Evolutionary conservation across 2,888 invertebrate genomes (phyloP), one percentile per base, ranked within the genome.

Genomic region (Sinhomidia bicolor): DNA sequence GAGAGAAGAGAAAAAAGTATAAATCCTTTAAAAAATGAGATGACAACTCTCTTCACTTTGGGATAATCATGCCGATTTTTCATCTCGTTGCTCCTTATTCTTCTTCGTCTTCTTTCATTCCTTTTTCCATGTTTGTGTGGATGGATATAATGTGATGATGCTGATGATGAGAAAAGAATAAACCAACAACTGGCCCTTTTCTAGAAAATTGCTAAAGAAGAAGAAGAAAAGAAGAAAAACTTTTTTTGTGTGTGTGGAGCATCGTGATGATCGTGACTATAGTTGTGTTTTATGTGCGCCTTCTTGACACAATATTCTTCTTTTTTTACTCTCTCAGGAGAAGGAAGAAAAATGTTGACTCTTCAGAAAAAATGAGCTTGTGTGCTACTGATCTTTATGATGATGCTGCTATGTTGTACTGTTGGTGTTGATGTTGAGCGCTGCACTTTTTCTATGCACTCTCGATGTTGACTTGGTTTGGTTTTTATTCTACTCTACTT

Each of bases 31-130:
- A 91, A 90, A 90, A 90, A 90, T 91, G 90, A 90, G 88, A 90
- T 89, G 91, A 91, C 89, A 89, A 88, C 78, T 89, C 89, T 84
- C 90, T 89, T 87, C 87, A 90, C 71, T 84, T 76, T 51, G 76
- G 89, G 91, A 91, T 91, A 91, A 91, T 91, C 90, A 91, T 90
- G 78, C 90, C 90, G 90, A 90, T 90, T 90, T 91, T 91, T 90
- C 90, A 90, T 90, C 89, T 91, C 85, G 79, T 81, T 78, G 80
- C 51, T 44, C 23, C 29, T 26, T 14, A 65, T 71, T 71, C 71
- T 26, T n/a, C n/a, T n/a, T n/a, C n/a, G n/a, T 36, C 10, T 23
- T 71, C 76, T 74, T 44, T 26, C 76, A 2, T 29, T 5, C 20
- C 57, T 71, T 74, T 54, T 85, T 85, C 80, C 51, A 32, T 32